These are phyloP conservation scores for Petrocephalus schoutedeni DNA, from an alignment of 2,797 vertebrate genomes.

Conservation along the genomic window DNA sequence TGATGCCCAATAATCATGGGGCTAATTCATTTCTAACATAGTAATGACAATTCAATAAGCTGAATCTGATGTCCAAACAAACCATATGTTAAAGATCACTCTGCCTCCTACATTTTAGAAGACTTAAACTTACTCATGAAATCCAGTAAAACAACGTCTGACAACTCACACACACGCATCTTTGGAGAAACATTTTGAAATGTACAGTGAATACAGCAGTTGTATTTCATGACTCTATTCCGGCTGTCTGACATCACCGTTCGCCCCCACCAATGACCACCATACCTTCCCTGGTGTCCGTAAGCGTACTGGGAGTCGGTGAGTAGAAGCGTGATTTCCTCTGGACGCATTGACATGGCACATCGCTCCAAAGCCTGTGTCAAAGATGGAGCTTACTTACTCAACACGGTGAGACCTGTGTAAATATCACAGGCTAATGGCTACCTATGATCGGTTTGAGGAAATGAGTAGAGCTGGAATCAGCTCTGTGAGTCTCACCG, in stretches of 20 bases:
- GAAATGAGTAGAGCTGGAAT: background rate
- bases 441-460: background rate
- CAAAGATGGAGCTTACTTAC: background rate
- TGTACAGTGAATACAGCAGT: background rate
- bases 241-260: background rate
- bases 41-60: background rate
- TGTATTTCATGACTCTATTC: background rate
- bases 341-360: constrained; percentile 65
- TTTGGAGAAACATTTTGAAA: background rate
- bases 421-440: background rate
- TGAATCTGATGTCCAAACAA: background rate
- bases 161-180: too few species aligned
- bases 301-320: constrained; percentile 71
- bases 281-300: constrained; percentile 72
- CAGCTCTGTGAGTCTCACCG: background rate
- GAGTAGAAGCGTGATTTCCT: constrained; percentile 71
- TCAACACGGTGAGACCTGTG: background rate
- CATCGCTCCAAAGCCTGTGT: constrained; percentile 73
- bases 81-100: too few species aligned
- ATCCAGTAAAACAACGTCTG: too few species aligned
- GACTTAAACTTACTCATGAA: too few species aligned
- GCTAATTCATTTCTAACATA: background rate
- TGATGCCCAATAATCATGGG: background rate
- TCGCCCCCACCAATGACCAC: background rate
- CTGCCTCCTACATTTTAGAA: too few species aligned